A percentile compares a stretch with the other conserved stretches of the same genome.
Conservation (phyloP, 2,888 invertebrate species). For the Abscondita cerata region DNA sequence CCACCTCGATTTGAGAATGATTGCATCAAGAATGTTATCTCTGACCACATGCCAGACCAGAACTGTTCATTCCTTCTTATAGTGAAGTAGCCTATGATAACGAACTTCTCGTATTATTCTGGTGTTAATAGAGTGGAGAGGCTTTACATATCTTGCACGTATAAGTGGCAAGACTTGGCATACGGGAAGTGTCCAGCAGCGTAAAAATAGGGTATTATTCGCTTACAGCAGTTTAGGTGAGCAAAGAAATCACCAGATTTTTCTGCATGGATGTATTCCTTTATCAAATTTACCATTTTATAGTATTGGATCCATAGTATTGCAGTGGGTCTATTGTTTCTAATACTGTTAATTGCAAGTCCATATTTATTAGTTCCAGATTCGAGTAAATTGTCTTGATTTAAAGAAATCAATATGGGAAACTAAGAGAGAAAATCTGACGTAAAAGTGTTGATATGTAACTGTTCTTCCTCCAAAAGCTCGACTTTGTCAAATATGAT, state of each 20-base stretch:
- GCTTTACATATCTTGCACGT: not conserved
- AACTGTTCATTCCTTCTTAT: too few relatives aligned
- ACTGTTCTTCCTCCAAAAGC: too few relatives aligned
- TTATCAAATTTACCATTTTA: not conserved
- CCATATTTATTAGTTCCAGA: too few relatives aligned
- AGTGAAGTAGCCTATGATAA: too few relatives aligned
- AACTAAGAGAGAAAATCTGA: too few relatives aligned
- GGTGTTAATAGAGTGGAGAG: not conserved
- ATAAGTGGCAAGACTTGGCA: not conserved
- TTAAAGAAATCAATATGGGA: too few relatives aligned
- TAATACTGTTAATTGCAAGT: not conserved
- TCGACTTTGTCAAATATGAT: too few relatives aligned
- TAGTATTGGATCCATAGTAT: not conserved
- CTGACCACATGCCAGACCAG: too few relatives aligned
- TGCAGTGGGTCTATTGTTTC: not conserved
- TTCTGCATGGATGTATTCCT: too few relatives aligned
- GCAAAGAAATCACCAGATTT: not conserved
- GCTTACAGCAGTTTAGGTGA: not conserved
- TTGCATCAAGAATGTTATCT: not conserved
- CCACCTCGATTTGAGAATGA: not conserved
- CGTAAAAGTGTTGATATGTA: too few relatives aligned
- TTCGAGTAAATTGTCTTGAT: too few relatives aligned
- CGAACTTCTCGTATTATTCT: not conserved
- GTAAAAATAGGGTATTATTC: not conserved
- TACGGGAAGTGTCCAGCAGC: constrained; percentile 33